Conservation (phyloP, 2,113 vertebrate genomes). For the Cryptotis parvus region DNA sequence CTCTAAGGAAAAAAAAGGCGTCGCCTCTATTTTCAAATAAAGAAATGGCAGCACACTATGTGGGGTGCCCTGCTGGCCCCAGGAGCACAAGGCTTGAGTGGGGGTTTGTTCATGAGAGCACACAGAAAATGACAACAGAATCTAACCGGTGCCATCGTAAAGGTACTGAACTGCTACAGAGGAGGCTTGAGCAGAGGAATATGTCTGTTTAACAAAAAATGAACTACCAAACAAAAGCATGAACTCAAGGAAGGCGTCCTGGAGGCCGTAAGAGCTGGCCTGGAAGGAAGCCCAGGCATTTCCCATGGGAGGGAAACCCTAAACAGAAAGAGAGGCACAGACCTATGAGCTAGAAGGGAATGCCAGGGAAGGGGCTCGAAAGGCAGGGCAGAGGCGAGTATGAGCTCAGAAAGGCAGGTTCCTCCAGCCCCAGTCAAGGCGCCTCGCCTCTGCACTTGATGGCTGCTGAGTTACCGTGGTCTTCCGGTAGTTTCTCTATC, state of each 20-base stretch:
- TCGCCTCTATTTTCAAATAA: constrained; percentile 22
- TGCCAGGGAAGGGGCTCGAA: background rate
- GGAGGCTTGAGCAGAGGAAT: background rate
- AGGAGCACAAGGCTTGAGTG: background rate
- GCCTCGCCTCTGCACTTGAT: background rate
- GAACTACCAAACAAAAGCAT: background rate
- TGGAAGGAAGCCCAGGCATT: background rate
- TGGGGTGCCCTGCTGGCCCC: background rate
- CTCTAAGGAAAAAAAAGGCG: background rate
- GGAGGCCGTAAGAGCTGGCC: constrained; percentile 11
- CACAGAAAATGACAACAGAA: background rate
- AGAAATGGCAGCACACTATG: background rate
- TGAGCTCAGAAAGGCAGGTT: background rate
- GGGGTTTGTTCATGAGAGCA: background rate
- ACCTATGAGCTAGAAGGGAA: background rate
- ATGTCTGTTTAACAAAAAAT: background rate
- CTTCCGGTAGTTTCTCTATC: background rate
- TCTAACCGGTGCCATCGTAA: background rate
- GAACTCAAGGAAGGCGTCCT: constrained; percentile 25
- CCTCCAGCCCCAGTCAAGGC: background rate
- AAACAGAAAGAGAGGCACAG: constrained; percentile 8
- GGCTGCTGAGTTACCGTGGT: background rate
- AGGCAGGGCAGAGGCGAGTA: background rate
- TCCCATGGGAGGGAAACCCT: background rate
- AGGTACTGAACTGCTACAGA: background rate